These are phyloP conservation scores for Campylomormyrus numenius DNA, from an alignment of 2,113 vertebrate species.

Conservation along the genomic window DNA sequence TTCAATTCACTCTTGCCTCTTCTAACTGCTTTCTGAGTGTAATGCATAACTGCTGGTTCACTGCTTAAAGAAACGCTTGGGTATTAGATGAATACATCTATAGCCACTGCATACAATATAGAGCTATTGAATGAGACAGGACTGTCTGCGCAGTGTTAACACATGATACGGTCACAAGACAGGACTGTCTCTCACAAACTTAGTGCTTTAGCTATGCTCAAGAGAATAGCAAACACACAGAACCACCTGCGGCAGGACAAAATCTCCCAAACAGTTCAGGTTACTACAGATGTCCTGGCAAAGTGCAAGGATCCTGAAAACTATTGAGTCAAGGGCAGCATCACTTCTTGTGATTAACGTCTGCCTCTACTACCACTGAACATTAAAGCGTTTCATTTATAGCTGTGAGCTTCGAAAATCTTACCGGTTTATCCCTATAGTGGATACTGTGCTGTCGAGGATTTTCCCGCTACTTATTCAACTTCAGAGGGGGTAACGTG, in stretches of 20 bases:
- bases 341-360: not conserved
- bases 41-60: not conserved
- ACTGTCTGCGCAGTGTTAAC: not conserved
- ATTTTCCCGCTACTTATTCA: not conserved
- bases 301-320: not conserved
- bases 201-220: not conserved
- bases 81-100: not conserved
- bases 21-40: not conserved
- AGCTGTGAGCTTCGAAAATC: not conserved
- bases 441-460: not conserved
- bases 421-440: not conserved
- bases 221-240: not conserved
- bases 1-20: not conserved
- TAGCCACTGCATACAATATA: not conserved
- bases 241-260: not conserved
- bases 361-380: not conserved
- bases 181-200: not conserved
- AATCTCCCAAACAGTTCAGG: not conserved
- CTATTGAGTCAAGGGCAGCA: not conserved
- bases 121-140: not conserved
- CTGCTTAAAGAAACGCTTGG: not conserved
- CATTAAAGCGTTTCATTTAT: not conserved
- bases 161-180: not conserved
- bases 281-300: not conserved
- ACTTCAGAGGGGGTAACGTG: not conserved